Evolutionary conservation across 1,140 invertebrate genomes (phyloP).

Genomic region (Mya arenaria): DNA sequence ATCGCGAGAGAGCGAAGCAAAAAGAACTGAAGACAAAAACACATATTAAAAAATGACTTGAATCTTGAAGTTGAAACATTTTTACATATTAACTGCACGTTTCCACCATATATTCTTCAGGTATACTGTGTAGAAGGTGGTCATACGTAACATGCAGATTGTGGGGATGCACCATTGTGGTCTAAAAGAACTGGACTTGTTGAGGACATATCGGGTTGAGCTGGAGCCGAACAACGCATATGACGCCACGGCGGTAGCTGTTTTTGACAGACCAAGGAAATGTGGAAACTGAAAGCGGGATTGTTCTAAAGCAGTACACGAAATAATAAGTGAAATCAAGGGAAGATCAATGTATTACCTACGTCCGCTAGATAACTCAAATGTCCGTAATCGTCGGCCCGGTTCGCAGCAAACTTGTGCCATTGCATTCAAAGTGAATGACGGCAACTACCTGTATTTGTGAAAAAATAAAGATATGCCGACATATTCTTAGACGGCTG

Average conservation of each 20-base stretch:
- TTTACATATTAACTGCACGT: background rate
- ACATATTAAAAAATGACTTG: background rate
- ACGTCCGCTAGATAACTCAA: background rate
- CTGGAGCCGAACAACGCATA: background rate
- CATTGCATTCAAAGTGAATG: background rate
- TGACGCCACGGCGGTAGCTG: background rate
- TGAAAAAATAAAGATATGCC: too few species aligned
- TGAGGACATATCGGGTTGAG: background rate
- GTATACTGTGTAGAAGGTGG: constrained; percentile 26
- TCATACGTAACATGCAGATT: constrained; percentile 5
- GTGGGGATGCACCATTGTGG: constrained; percentile 34
- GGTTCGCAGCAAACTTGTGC: constrained; percentile 7
- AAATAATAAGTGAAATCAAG: background rate
- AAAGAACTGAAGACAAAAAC: background rate
- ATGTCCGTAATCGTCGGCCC: background rate
- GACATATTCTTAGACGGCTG: too few species aligned
- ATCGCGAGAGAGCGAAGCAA: background rate
- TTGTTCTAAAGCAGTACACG: constrained; percentile 5
- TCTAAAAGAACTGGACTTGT: background rate
- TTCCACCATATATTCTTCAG: background rate
- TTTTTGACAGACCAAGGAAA: constrained; percentile 1
- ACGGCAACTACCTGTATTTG: too few species aligned
- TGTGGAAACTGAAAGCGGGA: background rate
- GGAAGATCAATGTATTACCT: background rate
- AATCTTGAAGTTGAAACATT: background rate